Evolutionary conservation across 2,888 invertebrate species (phyloP).

Genomic region (Ophonus ardosiacus): DNA sequence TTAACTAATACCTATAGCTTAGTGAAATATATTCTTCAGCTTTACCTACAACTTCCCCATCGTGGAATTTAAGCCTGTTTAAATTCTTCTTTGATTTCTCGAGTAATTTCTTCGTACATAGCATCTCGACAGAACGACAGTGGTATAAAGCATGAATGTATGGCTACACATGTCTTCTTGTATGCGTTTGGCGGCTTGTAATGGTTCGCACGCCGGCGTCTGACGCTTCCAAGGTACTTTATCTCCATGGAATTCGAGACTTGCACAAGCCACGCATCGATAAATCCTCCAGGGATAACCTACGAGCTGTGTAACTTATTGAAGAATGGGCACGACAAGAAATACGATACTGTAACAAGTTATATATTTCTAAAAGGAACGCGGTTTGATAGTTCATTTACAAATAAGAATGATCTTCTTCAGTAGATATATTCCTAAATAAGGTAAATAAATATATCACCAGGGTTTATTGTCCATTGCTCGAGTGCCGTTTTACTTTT

Average conservation of each 20-base stretch:
- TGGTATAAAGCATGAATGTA: neutral
- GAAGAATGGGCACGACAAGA: neutral
- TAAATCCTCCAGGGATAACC: neutral
- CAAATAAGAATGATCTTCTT: too few species aligned
- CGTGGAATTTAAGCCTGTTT: neutral
- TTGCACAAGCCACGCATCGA: slow-evolving; percentile 37
- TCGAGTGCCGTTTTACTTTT: too few species aligned
- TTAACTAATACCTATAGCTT: neutral
- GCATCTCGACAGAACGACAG: neutral
- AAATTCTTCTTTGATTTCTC: neutral
- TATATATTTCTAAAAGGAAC: neutral
- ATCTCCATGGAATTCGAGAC: slow-evolving; percentile 44
- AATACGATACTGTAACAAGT: neutral
- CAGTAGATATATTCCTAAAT: too few species aligned
- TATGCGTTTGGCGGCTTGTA: neutral
- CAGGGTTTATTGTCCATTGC: too few species aligned
- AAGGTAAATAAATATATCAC: too few species aligned
- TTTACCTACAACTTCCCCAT: neutral
- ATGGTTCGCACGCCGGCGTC: neutral
- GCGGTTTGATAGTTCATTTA: too few species aligned
- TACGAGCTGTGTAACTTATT: slow-evolving; percentile 1
- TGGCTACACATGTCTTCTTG: neutral
- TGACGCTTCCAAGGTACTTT: slow-evolving; percentile 1
- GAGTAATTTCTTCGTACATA: neutral
- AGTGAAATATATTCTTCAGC: neutral